These are phyloP conservation scores for Eilema depressum DNA, from an alignment of 2,888 invertebrate genomes.

Conservation along the genomic window DNA sequence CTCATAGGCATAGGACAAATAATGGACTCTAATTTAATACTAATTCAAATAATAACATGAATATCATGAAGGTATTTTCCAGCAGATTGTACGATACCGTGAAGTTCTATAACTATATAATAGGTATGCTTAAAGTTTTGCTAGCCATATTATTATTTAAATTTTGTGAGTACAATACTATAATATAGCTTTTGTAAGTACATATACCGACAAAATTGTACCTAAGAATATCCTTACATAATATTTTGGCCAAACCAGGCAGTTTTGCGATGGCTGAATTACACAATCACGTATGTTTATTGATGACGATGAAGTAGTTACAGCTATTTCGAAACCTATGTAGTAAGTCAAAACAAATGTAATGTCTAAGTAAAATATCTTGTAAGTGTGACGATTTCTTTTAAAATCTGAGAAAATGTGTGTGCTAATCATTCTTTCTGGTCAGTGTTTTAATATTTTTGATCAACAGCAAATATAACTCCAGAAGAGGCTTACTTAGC, in stretches of 20 bases:
- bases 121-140: too few relatives aligned
- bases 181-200: too few relatives aligned
- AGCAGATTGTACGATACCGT: background rate
- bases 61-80: slow-evolving; percentile 1
- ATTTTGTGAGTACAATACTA: too few relatives aligned
- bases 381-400: background rate
- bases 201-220: too few relatives aligned
- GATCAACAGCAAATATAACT: background rate
- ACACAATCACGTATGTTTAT: background rate
- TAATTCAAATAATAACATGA: slow-evolving; percentile 20
- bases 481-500: too few relatives aligned
- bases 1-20: background rate
- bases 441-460: background rate
- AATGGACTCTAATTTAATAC: background rate
- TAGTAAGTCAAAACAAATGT: background rate
- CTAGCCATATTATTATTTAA: too few relatives aligned
- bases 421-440: background rate
- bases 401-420: background rate
- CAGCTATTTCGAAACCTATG: background rate
- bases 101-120: background rate
- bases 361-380: background rate
- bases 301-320: background rate
- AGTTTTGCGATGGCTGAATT: background rate
- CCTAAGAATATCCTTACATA: background rate
- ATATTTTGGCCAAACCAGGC: background rate